Conservation (phyloP, 2,888 invertebrate genomes). For the Gnatocerus cornutus region DNA sequence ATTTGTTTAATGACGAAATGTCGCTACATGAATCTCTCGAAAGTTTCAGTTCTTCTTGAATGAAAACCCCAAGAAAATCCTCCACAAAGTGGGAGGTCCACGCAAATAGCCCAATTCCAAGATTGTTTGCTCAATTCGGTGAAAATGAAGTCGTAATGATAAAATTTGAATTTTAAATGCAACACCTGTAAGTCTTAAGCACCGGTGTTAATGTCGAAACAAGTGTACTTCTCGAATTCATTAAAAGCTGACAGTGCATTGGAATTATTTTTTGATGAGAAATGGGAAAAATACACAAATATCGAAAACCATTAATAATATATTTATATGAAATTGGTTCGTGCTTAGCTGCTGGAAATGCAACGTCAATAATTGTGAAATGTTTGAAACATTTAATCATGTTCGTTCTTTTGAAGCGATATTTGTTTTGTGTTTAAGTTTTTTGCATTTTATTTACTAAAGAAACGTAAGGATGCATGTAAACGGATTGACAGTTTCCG, state of each 20-base stretch:
- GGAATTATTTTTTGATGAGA: neutral
- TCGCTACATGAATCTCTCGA: no score
- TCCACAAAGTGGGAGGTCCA: no score
- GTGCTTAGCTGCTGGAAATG: slow-evolving; percentile 1
- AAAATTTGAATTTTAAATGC: neutral
- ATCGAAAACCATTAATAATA: slow-evolving; percentile 2
- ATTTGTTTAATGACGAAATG: no score
- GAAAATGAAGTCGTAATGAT: neutral
- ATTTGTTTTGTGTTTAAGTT: neutral
- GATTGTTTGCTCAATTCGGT: neutral
- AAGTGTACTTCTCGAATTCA: neutral
- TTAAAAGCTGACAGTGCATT: neutral
- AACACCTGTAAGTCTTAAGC: slow-evolving; percentile 1
- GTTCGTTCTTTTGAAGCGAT: slow-evolving; percentile 2
- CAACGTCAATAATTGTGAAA: slow-evolving; percentile 4
- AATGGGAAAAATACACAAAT: neutral
- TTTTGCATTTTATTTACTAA: neutral
- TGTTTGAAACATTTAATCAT: slow-evolving; percentile 4
- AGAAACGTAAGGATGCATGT: neutral
- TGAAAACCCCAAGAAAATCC: no score
- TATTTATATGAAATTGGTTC: slow-evolving; percentile 2
- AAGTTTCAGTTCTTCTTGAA: no score
- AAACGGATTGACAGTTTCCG: neutral
- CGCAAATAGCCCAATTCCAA: neutral
- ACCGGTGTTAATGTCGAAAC: neutral